Conservation (phyloP, 2,888 invertebrate genomes). For the Mystacides longicornis region DNA sequence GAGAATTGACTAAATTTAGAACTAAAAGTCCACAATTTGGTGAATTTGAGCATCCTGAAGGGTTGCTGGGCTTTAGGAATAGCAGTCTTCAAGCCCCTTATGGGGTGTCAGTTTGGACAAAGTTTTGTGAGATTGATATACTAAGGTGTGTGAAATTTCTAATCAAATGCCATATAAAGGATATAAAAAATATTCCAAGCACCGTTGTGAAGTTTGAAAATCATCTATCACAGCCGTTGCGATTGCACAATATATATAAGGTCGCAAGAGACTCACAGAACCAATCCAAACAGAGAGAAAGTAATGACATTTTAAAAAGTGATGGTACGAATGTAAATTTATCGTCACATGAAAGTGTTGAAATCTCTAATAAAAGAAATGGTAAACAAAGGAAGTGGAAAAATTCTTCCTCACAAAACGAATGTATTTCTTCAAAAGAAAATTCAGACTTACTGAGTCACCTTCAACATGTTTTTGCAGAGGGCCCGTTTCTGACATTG, state of each 20-base stretch:
- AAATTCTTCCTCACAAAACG: slow-evolving; percentile 35
- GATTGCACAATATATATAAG: slow-evolving; percentile 80
- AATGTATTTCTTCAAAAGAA: slow-evolving; percentile 34
- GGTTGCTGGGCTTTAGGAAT: slow-evolving; percentile 69
- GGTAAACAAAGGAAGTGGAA: slow-evolving; percentile 45
- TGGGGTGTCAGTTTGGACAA: slow-evolving; percentile 83
- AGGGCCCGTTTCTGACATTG: slow-evolving; percentile 74
- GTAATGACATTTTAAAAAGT: not conserved
- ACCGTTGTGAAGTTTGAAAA: slow-evolving; percentile 72
- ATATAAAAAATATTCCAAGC: slow-evolving; percentile 46
- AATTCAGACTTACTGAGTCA: slow-evolving; percentile 40
- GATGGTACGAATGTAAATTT: slow-evolving; percentile 2
- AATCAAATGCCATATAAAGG: slow-evolving; percentile 13
- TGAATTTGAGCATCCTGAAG: slow-evolving; percentile 51
- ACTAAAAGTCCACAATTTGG: slow-evolving; percentile 31
- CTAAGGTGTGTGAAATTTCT: slow-evolving; percentile 44
- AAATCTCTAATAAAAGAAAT: slow-evolving; percentile 32
- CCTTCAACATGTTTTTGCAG: slow-evolving; percentile 68
- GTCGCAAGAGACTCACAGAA: slow-evolving; percentile 53
- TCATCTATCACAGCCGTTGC: slow-evolving; percentile 76
- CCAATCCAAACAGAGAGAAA: slow-evolving; percentile 24
- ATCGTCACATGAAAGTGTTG: slow-evolving; percentile 24
- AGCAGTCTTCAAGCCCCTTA: slow-evolving; percentile 76
- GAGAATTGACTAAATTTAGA: slow-evolving; percentile 37
- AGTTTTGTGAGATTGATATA: slow-evolving; percentile 83